Base-by-base conservation (phyloP, 2,888 invertebrate species). In the Heliconius ismenius region DNA sequence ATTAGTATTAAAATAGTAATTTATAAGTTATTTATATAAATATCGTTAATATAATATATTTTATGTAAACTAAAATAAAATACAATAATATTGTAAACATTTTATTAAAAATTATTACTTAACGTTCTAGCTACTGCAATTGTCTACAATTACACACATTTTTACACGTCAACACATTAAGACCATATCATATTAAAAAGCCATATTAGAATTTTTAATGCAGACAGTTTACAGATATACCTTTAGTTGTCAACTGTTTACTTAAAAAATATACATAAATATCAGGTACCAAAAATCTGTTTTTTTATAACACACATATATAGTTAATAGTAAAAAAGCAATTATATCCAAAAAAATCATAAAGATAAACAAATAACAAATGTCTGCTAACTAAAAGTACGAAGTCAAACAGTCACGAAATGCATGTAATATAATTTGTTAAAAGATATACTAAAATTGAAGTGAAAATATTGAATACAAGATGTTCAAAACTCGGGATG, bases 131-230 rank as follows among this genome's bases (percentile, higher is more conserved):
- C 76, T 80, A 81, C 72, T 21, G 9, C 39, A 80, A 65, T 75
- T 81, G 78, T 82, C 83, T 84, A 49, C 49, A 86, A 86, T 77
- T 83, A 80, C 84, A 87, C 84, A 83, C 85, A 80, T 83, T 84
- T 81, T 85, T 83, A 85, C 82, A 84, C 79, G 79, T 78, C 76
- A 32, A 82, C 80, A 79, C 65, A 69, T 70, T 77, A 60, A 15
- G 72, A 58, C 36, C 75, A 68, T 73, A 77, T 69, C 58, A 75
- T 54, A 18, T 54, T 49, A 69, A 28, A 69, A 36, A 39, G 15
- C 18, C 13, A 54, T n/a, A 36, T 58, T 24, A 36, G 13, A 58
- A 58, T 58, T 58, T n/a, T 32, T 24, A 54, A 69, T 68, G 24
- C 26, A 54, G 24, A 68, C 43, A 43, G 15, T 24, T 26, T 9